phyloP scores from a whole-genome alignment of 2,888 invertebrate species.

The Masnerella sp. region DNA sequence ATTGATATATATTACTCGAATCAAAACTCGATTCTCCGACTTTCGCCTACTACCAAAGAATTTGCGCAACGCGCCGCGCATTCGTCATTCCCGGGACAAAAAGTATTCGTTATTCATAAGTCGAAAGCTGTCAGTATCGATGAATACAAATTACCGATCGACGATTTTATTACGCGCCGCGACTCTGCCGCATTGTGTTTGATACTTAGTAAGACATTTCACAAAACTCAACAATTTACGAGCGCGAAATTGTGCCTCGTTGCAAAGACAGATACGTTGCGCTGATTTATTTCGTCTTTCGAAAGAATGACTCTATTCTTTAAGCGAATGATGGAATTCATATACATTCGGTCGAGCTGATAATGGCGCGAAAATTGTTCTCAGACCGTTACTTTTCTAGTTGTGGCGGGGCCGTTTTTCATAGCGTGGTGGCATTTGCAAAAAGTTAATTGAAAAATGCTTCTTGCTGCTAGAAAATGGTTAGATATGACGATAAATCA shows the following conservation, averaged over 20 bases:
- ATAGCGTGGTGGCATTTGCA: too few species aligned
- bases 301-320: slow-evolving; percentile 35
- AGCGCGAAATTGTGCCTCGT: slow-evolving; percentile 45
- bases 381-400: not conserved
- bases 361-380: not conserved
- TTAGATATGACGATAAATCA: too few species aligned
- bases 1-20: slow-evolving; percentile 41
- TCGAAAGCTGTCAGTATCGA: slow-evolving; percentile 61
- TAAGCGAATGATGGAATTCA: slow-evolving; percentile 2
- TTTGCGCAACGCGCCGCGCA: slow-evolving; percentile 58
- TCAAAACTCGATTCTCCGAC: slow-evolving; percentile 42
- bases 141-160: slow-evolving; percentile 61
- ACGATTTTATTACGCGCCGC: slow-evolving; percentile 57
- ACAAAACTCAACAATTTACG: slow-evolving; percentile 54
- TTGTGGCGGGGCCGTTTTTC: too few species aligned
- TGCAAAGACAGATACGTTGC: slow-evolving; percentile 25
- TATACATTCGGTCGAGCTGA: too few species aligned
- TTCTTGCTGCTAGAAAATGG: too few species aligned
- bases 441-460: too few species aligned
- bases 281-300: slow-evolving; percentile 46
- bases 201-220: slow-evolving; percentile 50
- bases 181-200: slow-evolving; percentile 43
- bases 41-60: slow-evolving; percentile 54
- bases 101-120: slow-evolving; percentile 61
- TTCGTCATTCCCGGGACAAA: slow-evolving; percentile 58